Base-by-base conservation (phyloP, 2,113 vertebrate genomes). In the Antechinus flavipes region DNA sequence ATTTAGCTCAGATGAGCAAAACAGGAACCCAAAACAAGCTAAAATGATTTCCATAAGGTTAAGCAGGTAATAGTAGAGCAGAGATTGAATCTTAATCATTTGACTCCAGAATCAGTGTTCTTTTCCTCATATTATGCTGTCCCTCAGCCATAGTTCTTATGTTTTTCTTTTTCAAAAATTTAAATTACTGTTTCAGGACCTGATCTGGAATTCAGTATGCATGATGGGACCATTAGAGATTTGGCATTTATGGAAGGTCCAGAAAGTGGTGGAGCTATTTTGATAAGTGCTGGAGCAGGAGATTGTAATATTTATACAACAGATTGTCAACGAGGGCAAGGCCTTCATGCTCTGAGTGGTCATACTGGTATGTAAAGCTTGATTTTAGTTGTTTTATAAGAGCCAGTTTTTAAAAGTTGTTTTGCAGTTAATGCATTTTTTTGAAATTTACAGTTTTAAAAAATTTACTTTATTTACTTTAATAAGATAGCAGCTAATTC, bases 171-270 rank as follows among this genome's bases (percentile, higher is more conserved):
- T 96, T 94, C 58, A 3, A 97, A 98, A 98, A 97, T 96, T 97
- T 95, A 90, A 50, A 95, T 27, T 98, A 94, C 97, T 96, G 55
- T 95, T 98, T 97, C 97, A 99, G 99, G 99, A 90, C 99, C 99
- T 8, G 99, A 99, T 98, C 98, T 99, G 98, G 98, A 99, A 94
- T 99, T 99, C 97, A 99, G 99, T 98, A 99, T 99, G 99, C 99
- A 99, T 0, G 99, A 99, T 94, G 99, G 99, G 93, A 99, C 99
- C 95, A 99, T 99, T 98, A 99, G 99, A 98, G 99, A 99, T 98
- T 98, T 99, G 98, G 99, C 99, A 95, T 99, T 99, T 97, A 99
- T 99, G 99, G 99, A 99, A 99, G 99, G 99, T 35, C 99, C 99
- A 0, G 99, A 99, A 96, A 99, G 99, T 5, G 99, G 99, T 92